A percentile compares a stretch with the other conserved stretches of the same genome.
Conservation (phyloP, 2,797 vertebrate genomes). For the Lacerta bilineata region DNA sequence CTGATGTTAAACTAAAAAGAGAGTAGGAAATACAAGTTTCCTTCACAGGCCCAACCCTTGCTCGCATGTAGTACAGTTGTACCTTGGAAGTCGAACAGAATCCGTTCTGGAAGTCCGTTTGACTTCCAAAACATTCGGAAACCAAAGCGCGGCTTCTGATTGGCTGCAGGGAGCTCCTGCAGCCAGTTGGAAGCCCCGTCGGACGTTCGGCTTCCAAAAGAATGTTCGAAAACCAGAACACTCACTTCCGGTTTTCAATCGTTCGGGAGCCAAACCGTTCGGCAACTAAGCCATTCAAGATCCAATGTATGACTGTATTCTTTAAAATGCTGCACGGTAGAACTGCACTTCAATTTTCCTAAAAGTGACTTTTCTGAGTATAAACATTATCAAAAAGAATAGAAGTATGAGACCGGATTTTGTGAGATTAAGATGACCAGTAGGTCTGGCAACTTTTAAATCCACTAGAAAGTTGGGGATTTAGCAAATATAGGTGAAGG, state of each 20-base stretch:
- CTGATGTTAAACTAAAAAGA: no score
- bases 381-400: not conserved
- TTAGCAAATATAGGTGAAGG: not conserved
- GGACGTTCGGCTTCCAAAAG: no score
- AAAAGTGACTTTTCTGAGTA: not conserved
- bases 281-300: no score
- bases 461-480: not conserved
- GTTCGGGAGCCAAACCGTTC: no score
- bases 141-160: no score
- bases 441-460: not conserved
- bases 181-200: no score
- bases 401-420: not conserved
- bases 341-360: not conserved
- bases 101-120: no score
- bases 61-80: not conserved
- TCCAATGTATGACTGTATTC: not conserved
- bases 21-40: not conserved
- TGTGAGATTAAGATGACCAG: not conserved
- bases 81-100: no score
- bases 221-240: no score
- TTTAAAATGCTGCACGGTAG: not conserved
- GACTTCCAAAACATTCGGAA: no score
- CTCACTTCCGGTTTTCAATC: no score
- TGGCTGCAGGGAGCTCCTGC: no score
- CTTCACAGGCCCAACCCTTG: not conserved